Evolutionary conservation across 37 sponge, comb jelly and placozoan genomes (phyloP).

Genomic region (Hexactinellida sp.): DNA sequence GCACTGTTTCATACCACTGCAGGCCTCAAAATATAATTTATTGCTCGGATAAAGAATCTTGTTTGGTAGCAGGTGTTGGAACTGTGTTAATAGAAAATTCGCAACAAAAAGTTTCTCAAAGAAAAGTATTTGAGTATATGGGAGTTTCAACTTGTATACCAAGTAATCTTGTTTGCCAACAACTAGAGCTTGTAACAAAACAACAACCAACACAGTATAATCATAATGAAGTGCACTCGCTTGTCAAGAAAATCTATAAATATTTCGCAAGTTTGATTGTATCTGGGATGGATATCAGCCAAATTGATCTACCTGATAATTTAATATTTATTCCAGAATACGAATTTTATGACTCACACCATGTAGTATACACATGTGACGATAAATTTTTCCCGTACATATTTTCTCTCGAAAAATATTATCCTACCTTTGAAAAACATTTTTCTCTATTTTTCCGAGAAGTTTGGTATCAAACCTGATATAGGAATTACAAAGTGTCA

Average conservation of each 20-base stretch:
- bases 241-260: neutral
- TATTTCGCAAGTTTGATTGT: neutral
- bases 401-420: neutral
- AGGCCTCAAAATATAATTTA: neutral
- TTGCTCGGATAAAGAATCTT: neutral
- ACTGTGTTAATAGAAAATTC: neutral
- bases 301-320: neutral
- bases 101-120: neutral
- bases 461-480: neutral
- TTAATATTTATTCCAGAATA: neutral
- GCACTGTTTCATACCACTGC: neutral
- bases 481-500: neutral
- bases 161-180: neutral
- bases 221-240: neutral
- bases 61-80: neutral
- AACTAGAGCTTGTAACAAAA: neutral
- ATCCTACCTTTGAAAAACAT: neutral
- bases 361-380: neutral
- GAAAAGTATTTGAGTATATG: neutral
- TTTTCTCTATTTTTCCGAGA: neutral
- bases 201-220: neutral
- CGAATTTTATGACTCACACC: neutral
- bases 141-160: neutral
- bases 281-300: too few species aligned
- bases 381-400: neutral